phyloP scores from a whole-genome alignment of 2,888 invertebrate genomes.

The Idaea straminata region DNA sequence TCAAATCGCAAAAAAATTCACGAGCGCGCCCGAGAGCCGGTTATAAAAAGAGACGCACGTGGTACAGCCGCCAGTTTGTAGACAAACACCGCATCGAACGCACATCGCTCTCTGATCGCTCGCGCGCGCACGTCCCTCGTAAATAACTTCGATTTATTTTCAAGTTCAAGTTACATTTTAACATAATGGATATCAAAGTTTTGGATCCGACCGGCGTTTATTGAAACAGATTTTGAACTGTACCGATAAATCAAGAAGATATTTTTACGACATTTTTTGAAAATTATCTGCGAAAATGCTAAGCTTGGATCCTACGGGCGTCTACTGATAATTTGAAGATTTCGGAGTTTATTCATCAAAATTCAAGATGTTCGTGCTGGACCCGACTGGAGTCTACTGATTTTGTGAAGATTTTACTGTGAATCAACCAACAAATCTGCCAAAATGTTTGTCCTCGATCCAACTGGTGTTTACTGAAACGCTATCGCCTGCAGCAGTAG shows the following conservation, averaged over 20 bases:
- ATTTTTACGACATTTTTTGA: constrained; percentile 18
- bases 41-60: constrained; percentile 73
- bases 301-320: constrained; percentile 66
- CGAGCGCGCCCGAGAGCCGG: constrained; percentile 61
- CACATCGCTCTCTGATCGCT: constrained; percentile 50
- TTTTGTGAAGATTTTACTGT: constrained; percentile 20
- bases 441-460: constrained; percentile 70
- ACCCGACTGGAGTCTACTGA: constrained; percentile 66
- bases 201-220: constrained; percentile 76
- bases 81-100: constrained; percentile 49
- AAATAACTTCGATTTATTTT: constrained; percentile 70
- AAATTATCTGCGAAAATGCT: constrained; percentile 50
- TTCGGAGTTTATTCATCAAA: constrained; percentile 20
- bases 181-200: constrained; percentile 69
- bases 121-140: constrained; percentile 53
- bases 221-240: constrained; percentile 38
- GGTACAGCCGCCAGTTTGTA: constrained; percentile 61
- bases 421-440: constrained; percentile 21
- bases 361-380: constrained; percentile 63
- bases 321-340: constrained; percentile 48
- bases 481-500: neutral
- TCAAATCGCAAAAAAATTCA: constrained; percentile 76
- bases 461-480: constrained; percentile 70
- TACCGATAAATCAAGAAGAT: constrained; percentile 24
- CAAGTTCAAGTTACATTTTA: constrained; percentile 51